Percentiles rank a stretch among this genome's conserved stretches.
Evolutionary conservation across 2,797 vertebrate species (phyloP).

Genomic region (Platyrinchus mystaceus): DNA sequence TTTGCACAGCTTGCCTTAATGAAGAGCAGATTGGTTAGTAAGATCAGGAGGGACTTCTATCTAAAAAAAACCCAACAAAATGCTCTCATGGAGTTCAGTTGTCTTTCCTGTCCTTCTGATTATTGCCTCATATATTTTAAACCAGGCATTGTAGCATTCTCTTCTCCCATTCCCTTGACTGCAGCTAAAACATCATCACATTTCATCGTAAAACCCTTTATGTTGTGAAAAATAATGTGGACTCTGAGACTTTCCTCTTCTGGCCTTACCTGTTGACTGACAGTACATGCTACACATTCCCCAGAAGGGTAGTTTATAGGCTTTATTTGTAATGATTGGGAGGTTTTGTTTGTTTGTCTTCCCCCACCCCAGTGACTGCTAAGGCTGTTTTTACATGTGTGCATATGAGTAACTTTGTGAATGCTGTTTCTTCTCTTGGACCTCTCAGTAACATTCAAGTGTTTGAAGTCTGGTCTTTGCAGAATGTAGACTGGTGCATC

Average conservation of each 20-base stretch:
- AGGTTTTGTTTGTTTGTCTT: neutral
- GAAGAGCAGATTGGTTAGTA: neutral
- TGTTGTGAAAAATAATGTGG: neutral
- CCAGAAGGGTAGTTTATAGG: neutral
- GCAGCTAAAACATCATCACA: neutral
- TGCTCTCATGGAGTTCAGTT: neutral
- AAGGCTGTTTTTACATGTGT: neutral
- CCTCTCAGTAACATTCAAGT: neutral
- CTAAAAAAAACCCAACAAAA: neutral
- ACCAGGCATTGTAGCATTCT: neutral
- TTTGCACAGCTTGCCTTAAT: slow-evolving; percentile 41
- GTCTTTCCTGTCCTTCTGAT: neutral
- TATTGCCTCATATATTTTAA: neutral
- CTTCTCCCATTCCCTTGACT: neutral
- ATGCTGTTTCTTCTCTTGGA: neutral
- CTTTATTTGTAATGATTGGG: neutral
- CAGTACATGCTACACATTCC: neutral
- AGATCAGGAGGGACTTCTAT: neutral
- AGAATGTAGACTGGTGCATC: neutral
- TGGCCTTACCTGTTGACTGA: neutral
- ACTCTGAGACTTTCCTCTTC: neutral
- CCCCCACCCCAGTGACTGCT: neutral
- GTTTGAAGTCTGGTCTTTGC: neutral
- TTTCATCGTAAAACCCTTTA: neutral
- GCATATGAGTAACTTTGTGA: neutral